Evolutionary conservation across 2,797 vertebrate genomes (phyloP), one percentile per base, ranked within the genome.

Genomic region (Atherinosoma microstoma): DNA sequence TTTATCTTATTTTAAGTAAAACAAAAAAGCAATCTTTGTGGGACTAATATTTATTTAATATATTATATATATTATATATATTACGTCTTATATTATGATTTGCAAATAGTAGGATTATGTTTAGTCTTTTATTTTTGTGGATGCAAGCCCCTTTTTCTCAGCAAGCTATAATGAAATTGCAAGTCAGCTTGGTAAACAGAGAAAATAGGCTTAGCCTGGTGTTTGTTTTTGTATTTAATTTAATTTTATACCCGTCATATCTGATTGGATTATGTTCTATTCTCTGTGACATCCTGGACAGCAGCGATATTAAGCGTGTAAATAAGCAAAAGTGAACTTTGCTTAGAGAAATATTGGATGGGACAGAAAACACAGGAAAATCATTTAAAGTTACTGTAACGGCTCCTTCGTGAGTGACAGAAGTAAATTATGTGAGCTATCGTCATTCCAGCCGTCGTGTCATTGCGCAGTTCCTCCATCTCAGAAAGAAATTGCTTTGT

Each of bases 401-500:
- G 1, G 34, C 22, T 49, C 29, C 20, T 10, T 40, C 51, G 59
- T 79, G 80, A 87, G 53, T 80, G 82, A 59, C 80, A 78, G 75
- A 78, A 75, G 24, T 62, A 24, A 80, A 88, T 84, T 47, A 60
- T 10, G 1, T 1, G 53, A 20, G 47, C 35, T 29, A n/a, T 24
- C 6, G 53, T 11, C 7, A 3, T 54, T 71, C 24, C 51, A 22
- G 57, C 12, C 9, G 20, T 20, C 0, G 27, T 15, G 63, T 49
- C 42, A 9, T 30, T 24, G 18, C 57, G 13, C 12, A 7, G n/a
- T 45, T 64, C 15, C 29, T 71, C 24, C 8, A 13, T 70, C 42
- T 47, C 15, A 9, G 7, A 68, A 49, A 74, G 3, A 76, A 81
- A 84, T 72, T 54, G 73, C 63, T 81, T 75, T 69, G 68, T 71